Conservation (phyloP, 2,888 invertebrate species). For the Tenthredo distinguenda region DNA sequence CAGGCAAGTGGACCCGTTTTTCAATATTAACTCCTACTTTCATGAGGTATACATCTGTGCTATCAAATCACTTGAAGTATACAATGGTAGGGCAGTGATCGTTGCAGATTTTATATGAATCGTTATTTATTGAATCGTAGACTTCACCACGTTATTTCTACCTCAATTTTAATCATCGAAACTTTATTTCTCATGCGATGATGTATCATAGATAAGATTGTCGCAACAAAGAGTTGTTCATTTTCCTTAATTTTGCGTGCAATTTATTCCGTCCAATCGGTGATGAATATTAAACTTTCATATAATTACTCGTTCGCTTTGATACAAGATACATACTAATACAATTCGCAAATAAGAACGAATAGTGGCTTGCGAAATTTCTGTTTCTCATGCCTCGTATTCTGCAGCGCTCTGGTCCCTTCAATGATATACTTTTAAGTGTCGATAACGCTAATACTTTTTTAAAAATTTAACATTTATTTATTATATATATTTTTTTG, state of each 20-base stretch:
- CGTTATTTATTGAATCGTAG: background rate
- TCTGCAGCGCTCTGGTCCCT: background rate
- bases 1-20: slow-evolving; percentile 56
- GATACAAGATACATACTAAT: background rate
- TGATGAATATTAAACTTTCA: background rate
- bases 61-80: background rate
- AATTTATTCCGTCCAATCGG: background rate
- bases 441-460: background rate
- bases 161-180: background rate
- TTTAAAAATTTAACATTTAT: slow-evolving; percentile 8
- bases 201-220: background rate
- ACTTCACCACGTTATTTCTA: background rate
- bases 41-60: slow-evolving; percentile 40
- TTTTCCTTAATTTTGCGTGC: background rate
- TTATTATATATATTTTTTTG: background rate
- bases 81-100: background rate
- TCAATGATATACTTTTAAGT: slow-evolving; percentile 15
- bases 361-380: background rate
- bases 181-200: background rate
- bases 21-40: slow-evolving; percentile 54
- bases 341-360: background rate
- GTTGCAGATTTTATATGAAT: background rate
- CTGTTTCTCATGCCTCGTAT: background rate
- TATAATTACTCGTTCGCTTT: background rate
- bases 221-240: background rate